Evolutionary conservation across 2,113 vertebrate species (phyloP).

Genomic region (Cephalopterus ornatus): DNA sequence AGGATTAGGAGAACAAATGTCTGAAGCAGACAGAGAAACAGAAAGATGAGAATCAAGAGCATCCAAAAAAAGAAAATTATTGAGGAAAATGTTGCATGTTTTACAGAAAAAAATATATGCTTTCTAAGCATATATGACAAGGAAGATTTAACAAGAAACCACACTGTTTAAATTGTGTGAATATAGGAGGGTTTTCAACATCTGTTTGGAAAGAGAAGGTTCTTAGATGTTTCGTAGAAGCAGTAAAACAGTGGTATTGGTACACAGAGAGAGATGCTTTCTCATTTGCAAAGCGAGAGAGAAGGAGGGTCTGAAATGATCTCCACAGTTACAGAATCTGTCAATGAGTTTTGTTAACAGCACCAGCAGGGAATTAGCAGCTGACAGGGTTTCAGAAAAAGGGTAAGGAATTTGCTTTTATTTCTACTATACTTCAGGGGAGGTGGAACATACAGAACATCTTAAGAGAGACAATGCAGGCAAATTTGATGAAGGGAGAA

Average conservation of each 20-base stretch:
- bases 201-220: background rate
- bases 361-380: background rate
- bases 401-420: background rate
- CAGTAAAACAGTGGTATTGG: accelerated
- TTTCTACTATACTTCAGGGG: background rate
- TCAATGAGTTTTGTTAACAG: background rate
- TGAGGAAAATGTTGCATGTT: background rate
- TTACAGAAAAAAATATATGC: background rate
- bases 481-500: background rate
- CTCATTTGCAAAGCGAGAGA: background rate
- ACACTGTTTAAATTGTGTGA: background rate
- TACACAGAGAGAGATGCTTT: background rate
- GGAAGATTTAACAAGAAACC: background rate
- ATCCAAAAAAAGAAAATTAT: background rate
- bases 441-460: background rate
- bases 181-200: background rate
- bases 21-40: background rate
- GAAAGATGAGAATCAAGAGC: background rate
- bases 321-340: background rate
- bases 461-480: background rate
- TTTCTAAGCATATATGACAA: background rate
- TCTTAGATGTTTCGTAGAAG: background rate
- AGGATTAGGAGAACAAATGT: background rate
- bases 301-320: background rate
- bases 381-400: background rate